A percentile compares a stretch with the other conserved stretches of the same genome.
Conservation (phyloP, 2,113 vertebrate species). For the Orientallactaga bullata region DNA sequence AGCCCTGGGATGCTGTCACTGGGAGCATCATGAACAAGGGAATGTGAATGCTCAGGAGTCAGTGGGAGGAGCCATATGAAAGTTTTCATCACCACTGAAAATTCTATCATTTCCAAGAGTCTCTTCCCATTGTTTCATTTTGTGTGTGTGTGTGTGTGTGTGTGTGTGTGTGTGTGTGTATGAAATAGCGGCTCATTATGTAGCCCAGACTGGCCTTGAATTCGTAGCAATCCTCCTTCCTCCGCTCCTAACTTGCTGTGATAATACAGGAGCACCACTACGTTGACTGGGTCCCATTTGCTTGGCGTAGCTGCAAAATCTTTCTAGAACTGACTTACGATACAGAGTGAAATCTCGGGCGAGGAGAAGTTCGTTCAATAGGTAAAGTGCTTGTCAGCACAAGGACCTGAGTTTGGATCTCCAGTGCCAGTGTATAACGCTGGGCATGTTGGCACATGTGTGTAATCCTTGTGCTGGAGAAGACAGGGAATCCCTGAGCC, state of each 20-base stretch:
- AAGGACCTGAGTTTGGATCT: too few relatives aligned
- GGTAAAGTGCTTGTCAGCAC: too few relatives aligned
- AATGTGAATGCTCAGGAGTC: neutral
- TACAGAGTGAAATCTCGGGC: neutral
- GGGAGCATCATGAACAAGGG: neutral
- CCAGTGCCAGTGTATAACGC: too few relatives aligned
- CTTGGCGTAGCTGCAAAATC: neutral
- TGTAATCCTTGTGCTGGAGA: too few relatives aligned
- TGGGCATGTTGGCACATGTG: too few relatives aligned
- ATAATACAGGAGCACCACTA: neutral
- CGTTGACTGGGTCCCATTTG: neutral
- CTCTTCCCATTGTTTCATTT: neutral
- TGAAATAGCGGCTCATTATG: neutral
- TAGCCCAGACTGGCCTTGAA: neutral
- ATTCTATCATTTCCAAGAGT: neutral
- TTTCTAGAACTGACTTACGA: neutral
- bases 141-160: too few relatives aligned
- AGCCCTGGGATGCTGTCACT: neutral
- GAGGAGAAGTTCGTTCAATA: too few relatives aligned
- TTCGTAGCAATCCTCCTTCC: neutral
- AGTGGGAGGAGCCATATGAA: neutral
- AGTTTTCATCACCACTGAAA: neutral
- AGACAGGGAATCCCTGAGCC: too few relatives aligned
- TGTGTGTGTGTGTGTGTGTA: too few relatives aligned
- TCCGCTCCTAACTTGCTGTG: neutral